Conservation (phyloP, 2,797 vertebrate genomes). For the Leuciscus waleckii region DNA sequence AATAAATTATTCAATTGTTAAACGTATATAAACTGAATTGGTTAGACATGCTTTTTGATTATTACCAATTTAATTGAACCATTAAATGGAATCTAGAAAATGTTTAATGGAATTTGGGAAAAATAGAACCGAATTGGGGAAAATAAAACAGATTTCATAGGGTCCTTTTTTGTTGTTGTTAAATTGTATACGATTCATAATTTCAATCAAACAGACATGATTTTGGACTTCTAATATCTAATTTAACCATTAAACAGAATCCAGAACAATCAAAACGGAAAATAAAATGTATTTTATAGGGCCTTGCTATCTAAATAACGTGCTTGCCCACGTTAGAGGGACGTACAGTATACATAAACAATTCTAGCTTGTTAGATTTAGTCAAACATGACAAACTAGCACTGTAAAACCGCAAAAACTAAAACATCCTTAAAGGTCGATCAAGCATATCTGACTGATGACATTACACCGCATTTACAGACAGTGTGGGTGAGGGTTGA, state of each 20-base stretch:
- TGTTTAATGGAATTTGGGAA: neutral
- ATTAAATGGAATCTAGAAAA: neutral
- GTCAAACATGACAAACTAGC: neutral
- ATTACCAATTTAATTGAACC: neutral
- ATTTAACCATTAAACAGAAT: neutral
- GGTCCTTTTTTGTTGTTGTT: neutral
- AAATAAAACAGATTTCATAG: neutral
- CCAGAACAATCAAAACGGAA: too few species aligned
- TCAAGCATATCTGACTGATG: neutral
- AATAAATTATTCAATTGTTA: neutral
- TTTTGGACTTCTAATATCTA: neutral
- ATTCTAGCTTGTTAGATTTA: neutral
- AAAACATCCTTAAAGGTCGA: neutral
- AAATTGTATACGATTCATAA: neutral
- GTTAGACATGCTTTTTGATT: neutral
- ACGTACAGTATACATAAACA: neutral
- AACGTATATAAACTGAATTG: too few species aligned
- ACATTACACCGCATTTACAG: neutral
- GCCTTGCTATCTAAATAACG: neutral
- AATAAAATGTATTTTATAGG: too few species aligned
- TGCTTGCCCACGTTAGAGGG: neutral
- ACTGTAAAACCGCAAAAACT: neutral
- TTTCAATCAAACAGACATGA: neutral
- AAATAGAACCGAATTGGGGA: neutral
- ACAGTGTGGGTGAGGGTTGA: neutral